These are phyloP conservation scores for Beris morrisii DNA, from an alignment of 2,888 invertebrate genomes.

Conservation along the genomic window DNA sequence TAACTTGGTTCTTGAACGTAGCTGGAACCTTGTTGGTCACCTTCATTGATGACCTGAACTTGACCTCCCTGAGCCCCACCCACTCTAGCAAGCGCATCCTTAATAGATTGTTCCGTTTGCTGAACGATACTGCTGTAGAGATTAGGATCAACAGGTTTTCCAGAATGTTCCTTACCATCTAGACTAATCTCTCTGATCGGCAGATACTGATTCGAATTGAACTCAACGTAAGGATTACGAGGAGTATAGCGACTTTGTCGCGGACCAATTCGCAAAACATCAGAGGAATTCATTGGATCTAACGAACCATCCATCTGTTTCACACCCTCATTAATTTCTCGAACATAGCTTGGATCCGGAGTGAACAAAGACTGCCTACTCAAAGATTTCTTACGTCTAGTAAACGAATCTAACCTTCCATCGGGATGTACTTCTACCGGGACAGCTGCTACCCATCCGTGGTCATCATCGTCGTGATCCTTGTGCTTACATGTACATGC, in stretches of 20 bases:
- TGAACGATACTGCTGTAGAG: conserved; percentile 14
- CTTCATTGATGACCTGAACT: conserved; percentile 19
- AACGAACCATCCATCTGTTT: not conserved
- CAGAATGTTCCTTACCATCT: not conserved
- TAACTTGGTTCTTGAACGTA: not conserved
- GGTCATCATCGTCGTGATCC: conserved; percentile 11
- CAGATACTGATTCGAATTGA: conserved; percentile 23
- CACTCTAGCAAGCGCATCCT: conserved; percentile 19
- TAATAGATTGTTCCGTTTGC: conserved; percentile 29
- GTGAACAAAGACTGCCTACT: not conserved
- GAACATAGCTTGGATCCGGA: not conserved
- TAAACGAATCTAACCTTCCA: conserved; percentile 13
- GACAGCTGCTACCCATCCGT: conserved; percentile 8
- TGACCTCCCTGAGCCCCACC: not conserved
- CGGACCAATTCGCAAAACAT: not conserved
- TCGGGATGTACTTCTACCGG: conserved; percentile 20
- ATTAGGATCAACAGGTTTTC: not conserved
- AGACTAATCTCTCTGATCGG: conserved; percentile 18
- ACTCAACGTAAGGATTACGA: conserved; percentile 9
- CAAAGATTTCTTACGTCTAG: not conserved
- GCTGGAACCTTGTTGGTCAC: not conserved
- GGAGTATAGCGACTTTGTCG: conserved; percentile 6
- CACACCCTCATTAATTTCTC: conserved; percentile 16
- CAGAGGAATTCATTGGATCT: conserved; percentile 6
- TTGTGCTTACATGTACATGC: not conserved